Conservation (phyloP, 2,888 invertebrate species). For the Phengaris arion region DNA sequence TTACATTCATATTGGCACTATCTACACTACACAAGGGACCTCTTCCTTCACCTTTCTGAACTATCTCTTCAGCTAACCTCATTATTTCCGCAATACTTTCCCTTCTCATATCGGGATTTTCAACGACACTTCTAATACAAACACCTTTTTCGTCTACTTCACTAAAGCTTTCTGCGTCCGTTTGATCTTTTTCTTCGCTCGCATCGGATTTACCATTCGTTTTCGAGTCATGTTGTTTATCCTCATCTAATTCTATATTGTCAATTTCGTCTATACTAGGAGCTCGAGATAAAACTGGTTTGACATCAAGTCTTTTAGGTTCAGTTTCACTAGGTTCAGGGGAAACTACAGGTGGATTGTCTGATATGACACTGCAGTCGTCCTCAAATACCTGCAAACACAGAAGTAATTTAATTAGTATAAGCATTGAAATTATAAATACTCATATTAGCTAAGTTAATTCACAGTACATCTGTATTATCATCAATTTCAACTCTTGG, state of each 20-base stretch:
- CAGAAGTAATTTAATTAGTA: slow-evolving; percentile 14
- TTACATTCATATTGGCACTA: slow-evolving; percentile 63
- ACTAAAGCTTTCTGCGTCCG: slow-evolving; percentile 74
- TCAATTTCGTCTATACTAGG: slow-evolving; percentile 75
- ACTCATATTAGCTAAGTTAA: background rate
- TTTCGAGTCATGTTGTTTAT: slow-evolving; percentile 57
- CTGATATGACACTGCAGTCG: slow-evolving; percentile 77
- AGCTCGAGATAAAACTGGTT: slow-evolving; percentile 66
- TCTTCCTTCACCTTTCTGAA: slow-evolving; percentile 72
- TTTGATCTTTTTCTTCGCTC: slow-evolving; percentile 66
- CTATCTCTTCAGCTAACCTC: slow-evolving; percentile 71
- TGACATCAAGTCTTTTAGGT: slow-evolving; percentile 57
- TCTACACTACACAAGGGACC: slow-evolving; percentile 70
- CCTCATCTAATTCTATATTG: slow-evolving; percentile 68
- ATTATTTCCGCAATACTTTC: slow-evolving; percentile 75
- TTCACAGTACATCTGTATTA: slow-evolving; percentile 38
- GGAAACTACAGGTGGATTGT: slow-evolving; percentile 74
- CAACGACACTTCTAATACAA: slow-evolving; percentile 66
- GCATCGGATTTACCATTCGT: slow-evolving; percentile 78
- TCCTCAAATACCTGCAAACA: slow-evolving; percentile 76
- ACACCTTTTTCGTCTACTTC: slow-evolving; percentile 67
- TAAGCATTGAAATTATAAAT: background rate
- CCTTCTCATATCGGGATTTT: slow-evolving; percentile 70
- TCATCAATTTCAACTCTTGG: slow-evolving; percentile 58
- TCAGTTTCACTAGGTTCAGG: slow-evolving; percentile 74